Conservation (phyloP, 2,888 invertebrate species). For the Drosophila lutescens region DNA sequence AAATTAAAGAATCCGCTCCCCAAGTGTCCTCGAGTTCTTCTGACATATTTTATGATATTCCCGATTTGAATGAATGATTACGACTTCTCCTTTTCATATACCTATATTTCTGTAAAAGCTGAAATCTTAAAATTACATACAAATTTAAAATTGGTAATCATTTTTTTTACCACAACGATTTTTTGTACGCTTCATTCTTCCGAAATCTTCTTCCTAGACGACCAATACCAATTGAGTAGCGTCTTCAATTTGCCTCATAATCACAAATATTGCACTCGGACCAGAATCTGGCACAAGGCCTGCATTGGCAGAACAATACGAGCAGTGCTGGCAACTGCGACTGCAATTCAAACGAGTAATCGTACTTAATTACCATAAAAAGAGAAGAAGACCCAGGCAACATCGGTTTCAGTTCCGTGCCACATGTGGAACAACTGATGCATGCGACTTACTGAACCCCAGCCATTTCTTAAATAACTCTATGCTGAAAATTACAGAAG, state of each 20-base stretch:
- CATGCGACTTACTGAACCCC: conserved; percentile 18
- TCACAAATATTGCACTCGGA: conserved; percentile 41
- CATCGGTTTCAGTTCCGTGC: conserved; percentile 56
- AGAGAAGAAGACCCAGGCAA: conserved; percentile 34
- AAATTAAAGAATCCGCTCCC: not conserved
- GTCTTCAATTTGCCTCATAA: conserved; percentile 29
- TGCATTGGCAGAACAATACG: conserved; percentile 56
- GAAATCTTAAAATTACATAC: not conserved
- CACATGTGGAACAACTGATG: conserved; percentile 51
- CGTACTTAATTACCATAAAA: conserved; percentile 52
- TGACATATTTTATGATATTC: conserved; percentile 18
- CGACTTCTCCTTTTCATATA: not conserved
- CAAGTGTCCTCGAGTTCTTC: conserved; percentile 14
- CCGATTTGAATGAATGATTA: not conserved
- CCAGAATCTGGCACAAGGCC: conserved; percentile 62
- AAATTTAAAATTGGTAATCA: not conserved
- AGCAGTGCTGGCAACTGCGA: conserved; percentile 33
- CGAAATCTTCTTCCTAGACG: conserved; percentile 8
- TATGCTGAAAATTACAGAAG: conserved; percentile 24
- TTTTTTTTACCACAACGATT: too few species aligned
- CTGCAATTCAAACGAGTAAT: conserved; percentile 32
- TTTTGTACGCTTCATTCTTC: too few species aligned
- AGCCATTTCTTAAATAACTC: conserved; percentile 32
- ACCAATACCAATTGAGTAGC: conserved; percentile 27
- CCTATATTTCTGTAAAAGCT: not conserved